These are phyloP conservation scores for Falco concolor DNA, from an alignment of 2,797 vertebrate genomes.

Conservation along the genomic window DNA sequence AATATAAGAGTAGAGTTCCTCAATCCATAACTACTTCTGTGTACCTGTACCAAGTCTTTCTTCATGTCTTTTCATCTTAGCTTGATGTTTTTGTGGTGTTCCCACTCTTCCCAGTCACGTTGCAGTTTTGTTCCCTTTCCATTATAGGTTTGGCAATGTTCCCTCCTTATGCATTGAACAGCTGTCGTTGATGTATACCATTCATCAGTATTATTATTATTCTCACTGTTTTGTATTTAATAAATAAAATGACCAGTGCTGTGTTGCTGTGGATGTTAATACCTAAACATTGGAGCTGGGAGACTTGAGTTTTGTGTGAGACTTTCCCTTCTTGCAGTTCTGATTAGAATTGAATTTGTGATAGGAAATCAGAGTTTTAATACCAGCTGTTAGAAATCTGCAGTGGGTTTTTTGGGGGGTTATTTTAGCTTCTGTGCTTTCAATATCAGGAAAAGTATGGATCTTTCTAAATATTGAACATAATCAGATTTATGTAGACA, in stretches of 20 bases:
- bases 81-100: background rate
- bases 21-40: background rate
- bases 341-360: background rate
- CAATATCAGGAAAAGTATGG: background rate
- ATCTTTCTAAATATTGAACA: background rate
- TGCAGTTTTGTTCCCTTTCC: background rate
- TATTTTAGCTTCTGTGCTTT: background rate
- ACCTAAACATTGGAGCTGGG: background rate
- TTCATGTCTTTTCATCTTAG: background rate
- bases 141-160: background rate
- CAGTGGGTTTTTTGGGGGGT: background rate
- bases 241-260: background rate
- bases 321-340: background rate
- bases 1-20: background rate
- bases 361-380: background rate
- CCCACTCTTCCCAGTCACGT: background rate
- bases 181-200: background rate
- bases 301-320: background rate
- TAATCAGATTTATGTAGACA: background rate
- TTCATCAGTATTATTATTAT: background rate
- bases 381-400: background rate
- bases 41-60: background rate
- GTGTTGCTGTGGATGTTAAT: conserved; percentile 15
- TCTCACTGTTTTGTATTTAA: background rate
- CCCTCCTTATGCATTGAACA: background rate